Percentiles rank a stretch among this genome's conserved stretches.
These are phyloP conservation scores for Thalassoma bifasciatum DNA, from an alignment of 2,113 vertebrate species.

Conservation along the genomic window DNA sequence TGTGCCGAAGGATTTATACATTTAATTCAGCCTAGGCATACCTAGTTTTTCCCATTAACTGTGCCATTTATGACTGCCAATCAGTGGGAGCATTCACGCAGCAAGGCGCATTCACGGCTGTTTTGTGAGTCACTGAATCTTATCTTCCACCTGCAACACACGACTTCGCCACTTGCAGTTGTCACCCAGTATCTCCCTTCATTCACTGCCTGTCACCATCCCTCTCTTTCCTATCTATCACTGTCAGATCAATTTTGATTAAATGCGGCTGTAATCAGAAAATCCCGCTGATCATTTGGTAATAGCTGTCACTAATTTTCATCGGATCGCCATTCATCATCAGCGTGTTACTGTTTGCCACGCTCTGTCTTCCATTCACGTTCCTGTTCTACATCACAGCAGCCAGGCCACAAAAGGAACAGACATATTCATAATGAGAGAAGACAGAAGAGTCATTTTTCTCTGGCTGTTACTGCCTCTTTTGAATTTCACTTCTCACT, in stretches of 20 bases:
- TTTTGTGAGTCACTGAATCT: slow-evolving; percentile 16
- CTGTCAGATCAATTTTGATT: slow-evolving; percentile 46
- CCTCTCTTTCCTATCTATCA: slow-evolving; percentile 36
- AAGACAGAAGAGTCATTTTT: slow-evolving; percentile 21
- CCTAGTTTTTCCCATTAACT: slow-evolving; percentile 42
- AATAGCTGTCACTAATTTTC: slow-evolving; percentile 57
- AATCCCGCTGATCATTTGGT: slow-evolving; percentile 37
- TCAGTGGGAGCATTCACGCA: slow-evolving; percentile 23
- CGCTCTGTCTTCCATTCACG: slow-evolving; percentile 42
- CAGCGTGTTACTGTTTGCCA: slow-evolving; percentile 8
- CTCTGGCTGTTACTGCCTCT: background rate
- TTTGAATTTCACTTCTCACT: background rate
- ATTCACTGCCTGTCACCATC: slow-evolving; percentile 41
- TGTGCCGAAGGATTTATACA: background rate
- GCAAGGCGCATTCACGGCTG: slow-evolving; percentile 6
- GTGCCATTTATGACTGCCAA: slow-evolving; percentile 56
- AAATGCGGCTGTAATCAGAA: slow-evolving; percentile 39
- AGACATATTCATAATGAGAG: slow-evolving; percentile 25
- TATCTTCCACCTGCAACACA: slow-evolving; percentile 56
- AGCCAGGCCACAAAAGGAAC: background rate
- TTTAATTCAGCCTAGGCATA: slow-evolving; percentile 8
- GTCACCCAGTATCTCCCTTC: slow-evolving; percentile 30
- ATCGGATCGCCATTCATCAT: slow-evolving; percentile 51
- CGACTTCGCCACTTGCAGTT: slow-evolving; percentile 21
- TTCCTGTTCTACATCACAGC: slow-evolving; percentile 39